Evolutionary conservation across 2,888 invertebrate species (phyloP).

Genomic region (Melieria crassipennis): DNA sequence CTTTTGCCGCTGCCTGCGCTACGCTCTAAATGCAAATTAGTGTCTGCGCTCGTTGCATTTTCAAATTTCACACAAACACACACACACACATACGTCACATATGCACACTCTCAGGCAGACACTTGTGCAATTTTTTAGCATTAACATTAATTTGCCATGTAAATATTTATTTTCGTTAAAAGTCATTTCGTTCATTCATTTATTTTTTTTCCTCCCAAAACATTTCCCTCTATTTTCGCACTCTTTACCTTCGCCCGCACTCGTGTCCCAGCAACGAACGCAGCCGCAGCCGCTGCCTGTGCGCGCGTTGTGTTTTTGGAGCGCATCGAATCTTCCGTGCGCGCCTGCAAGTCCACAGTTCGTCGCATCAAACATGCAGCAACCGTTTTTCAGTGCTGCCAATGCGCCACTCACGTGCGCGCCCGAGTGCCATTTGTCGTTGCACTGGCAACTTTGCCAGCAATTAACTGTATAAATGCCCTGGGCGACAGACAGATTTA

Average conservation of each 20-base stretch:
- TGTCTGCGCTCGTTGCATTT: not conserved
- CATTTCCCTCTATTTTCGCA: conserved; percentile 18
- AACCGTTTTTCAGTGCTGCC: no score
- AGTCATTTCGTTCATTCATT: conserved; percentile 43
- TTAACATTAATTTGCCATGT: conserved; percentile 57
- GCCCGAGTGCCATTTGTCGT: no score
- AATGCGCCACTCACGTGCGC: no score
- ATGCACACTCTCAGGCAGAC: not conserved
- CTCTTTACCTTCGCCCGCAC: not conserved
- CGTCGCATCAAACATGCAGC: conserved; percentile 19
- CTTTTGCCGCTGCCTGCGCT: not conserved
- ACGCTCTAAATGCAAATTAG: conserved; percentile 28
- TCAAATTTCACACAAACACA: not conserved
- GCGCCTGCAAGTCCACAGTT: not conserved
- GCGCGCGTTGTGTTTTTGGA: no score
- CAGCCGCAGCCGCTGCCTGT: no score
- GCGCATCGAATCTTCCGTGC: not conserved
- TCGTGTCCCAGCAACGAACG: not conserved
- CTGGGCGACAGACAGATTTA: conserved; percentile 9
- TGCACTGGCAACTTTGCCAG: conserved; percentile 12
- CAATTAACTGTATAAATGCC: conserved; percentile 31
- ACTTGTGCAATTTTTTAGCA: conserved; percentile 41
- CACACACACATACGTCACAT: not conserved
- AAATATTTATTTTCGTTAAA: conserved; percentile 57
- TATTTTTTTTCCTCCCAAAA: conserved; percentile 37